phyloP scores from a whole-genome alignment of 1,140 invertebrate species.

The Manduca sexta region DNA sequence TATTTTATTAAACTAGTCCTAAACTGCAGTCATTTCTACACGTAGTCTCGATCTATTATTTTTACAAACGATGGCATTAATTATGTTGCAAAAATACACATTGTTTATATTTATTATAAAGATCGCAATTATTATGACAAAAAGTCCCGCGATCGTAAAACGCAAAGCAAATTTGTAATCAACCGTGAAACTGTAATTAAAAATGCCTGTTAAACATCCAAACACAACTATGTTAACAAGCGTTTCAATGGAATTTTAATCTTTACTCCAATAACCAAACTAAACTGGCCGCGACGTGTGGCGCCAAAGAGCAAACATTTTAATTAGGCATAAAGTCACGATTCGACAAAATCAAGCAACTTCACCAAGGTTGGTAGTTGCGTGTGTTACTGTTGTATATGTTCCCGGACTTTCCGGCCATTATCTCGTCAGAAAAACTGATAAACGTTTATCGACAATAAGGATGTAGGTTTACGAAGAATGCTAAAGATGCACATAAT shows the following conservation, averaged over 20 bases:
- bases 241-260: conserved; percentile 44
- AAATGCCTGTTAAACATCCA: conserved; percentile 24
- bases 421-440: background rate
- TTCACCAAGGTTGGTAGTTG: conserved; percentile 7
- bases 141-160: conserved; percentile 5
- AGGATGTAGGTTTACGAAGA: conserved; percentile 1
- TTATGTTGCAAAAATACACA: background rate
- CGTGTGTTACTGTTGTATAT: background rate
- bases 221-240: conserved; percentile 43
- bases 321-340: conserved; percentile 64
- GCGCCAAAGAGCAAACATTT: conserved; percentile 60
- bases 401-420: background rate
- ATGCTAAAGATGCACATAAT: conserved; percentile 12
- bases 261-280: conserved; percentile 47
- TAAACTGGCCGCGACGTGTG: conserved; percentile 51
- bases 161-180: conserved; percentile 22
- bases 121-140: background rate
- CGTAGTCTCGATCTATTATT: no score
- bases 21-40: no score
- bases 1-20: no score
- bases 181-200: conserved; percentile 35
- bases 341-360: conserved; percentile 44
- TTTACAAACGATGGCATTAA: no score
- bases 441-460: background rate
- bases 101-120: background rate